These are phyloP conservation scores for Drosophila setosimentum DNA, from an alignment of 2,888 invertebrate genomes.

Conservation along the genomic window DNA sequence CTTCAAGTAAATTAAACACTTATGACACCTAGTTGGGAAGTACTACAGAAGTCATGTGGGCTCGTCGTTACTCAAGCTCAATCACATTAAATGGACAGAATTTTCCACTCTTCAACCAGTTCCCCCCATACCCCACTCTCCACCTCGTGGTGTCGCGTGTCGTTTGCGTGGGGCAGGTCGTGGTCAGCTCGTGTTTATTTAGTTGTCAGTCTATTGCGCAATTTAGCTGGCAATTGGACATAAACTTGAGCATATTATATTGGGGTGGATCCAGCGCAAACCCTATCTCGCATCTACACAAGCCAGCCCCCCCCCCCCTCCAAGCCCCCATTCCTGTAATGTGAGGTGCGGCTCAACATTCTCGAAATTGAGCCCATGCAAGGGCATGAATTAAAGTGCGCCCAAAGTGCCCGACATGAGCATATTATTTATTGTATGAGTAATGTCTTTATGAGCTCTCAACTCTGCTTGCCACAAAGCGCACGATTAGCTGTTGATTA, in stretches of 20 bases:
- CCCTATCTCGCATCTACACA: not conserved
- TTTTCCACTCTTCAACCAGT: slow-evolving; percentile 10
- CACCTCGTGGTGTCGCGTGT: slow-evolving; percentile 64
- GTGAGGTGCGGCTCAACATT: slow-evolving; percentile 48
- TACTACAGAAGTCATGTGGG: slow-evolving; percentile 4
- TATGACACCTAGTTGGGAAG: slow-evolving; percentile 58
- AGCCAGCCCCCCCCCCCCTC: not conserved
- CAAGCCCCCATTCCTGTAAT: not conserved
- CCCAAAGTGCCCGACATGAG: slow-evolving; percentile 7
- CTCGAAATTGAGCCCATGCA: slow-evolving; percentile 41
- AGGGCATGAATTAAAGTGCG: slow-evolving; percentile 61
- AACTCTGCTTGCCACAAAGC: slow-evolving; percentile 20
- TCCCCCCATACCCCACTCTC: no score
- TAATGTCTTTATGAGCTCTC: slow-evolving; percentile 18
- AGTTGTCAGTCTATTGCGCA: slow-evolving; percentile 63
- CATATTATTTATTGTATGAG: slow-evolving; percentile 29
- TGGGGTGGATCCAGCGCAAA: slow-evolving; percentile 26
- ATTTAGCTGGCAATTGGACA: slow-evolving; percentile 46
- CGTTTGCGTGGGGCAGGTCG: slow-evolving; percentile 77
- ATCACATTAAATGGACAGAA: slow-evolving; percentile 59
- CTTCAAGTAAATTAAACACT: slow-evolving; percentile 72
- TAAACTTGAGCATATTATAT: slow-evolving; percentile 16
- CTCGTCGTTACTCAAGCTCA: slow-evolving; percentile 59
- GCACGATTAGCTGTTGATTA: slow-evolving; percentile 44
- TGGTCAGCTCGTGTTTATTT: slow-evolving; percentile 54